Conservation (phyloP, 1,140 invertebrate genomes). For the Holotrichia oblita region DNA sequence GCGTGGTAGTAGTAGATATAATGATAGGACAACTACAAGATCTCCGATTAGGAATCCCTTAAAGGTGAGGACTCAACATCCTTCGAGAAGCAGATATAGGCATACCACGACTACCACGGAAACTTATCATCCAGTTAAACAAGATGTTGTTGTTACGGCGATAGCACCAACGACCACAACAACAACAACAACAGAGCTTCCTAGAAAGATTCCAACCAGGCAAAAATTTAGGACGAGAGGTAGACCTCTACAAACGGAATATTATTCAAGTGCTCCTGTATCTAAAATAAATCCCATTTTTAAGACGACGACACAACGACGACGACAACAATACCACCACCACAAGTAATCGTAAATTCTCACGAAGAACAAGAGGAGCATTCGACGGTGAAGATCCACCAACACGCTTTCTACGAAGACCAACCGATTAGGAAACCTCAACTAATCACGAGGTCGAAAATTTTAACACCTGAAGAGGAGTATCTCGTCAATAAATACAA, state of each 20-base stretch:
- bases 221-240: constrained; percentile 47
- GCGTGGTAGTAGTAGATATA: neutral
- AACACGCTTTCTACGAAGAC: constrained; percentile 44
- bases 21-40: neutral
- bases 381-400: constrained; percentile 38
- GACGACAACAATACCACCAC: too few species aligned
- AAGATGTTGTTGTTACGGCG: neutral
- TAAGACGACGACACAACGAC: neutral
- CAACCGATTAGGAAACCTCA: constrained; percentile 42
- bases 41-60: neutral
- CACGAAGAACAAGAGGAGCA: constrained; percentile 40
- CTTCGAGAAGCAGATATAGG: neutral
- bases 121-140: neutral
- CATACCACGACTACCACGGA: constrained; percentile 31
- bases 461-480: constrained; percentile 34
- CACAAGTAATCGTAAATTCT: constrained; percentile 45
- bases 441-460: constrained; percentile 35
- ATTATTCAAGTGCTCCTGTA: constrained; percentile 48
- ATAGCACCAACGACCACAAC: too few species aligned
- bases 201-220: neutral
- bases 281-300: constrained; percentile 39
- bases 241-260: constrained; percentile 43
- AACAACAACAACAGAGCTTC: neutral
- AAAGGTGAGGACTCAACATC: neutral
- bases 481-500: constrained; percentile 37